Evolutionary conservation across 2,113 vertebrate species (phyloP).

Genomic region (Falcunculus frontatus): DNA sequence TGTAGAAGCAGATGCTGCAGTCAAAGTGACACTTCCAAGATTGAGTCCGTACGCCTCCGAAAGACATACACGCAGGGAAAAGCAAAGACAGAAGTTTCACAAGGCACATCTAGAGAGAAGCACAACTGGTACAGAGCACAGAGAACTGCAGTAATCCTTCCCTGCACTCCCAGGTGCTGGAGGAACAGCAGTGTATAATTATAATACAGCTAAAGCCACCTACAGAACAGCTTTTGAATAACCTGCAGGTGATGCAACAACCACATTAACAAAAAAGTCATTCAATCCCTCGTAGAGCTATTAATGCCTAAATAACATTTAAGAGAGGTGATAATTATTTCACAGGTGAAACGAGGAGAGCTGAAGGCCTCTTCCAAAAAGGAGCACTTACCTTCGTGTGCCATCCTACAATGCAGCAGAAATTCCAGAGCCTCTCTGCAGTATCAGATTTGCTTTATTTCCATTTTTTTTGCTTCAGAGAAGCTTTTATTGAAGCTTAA

Average conservation of each 20-base stretch:
- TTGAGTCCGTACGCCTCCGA: rapidly evolving
- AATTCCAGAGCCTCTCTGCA: neutral
- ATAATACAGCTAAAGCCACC: neutral
- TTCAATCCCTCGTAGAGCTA: neutral
- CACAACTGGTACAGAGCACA: rapidly evolving
- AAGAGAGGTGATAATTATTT: neutral
- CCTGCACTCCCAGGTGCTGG: neutral
- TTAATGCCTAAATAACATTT: neutral
- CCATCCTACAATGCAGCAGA: neutral
- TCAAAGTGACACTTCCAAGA: neutral
- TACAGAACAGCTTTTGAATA: neutral
- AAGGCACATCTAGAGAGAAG: neutral
- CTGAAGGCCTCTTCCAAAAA: neutral
- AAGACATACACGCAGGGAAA: neutral
- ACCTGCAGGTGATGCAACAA: neutral
- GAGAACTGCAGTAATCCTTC: neutral
- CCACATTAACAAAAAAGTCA: neutral
- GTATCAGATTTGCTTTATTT: neutral
- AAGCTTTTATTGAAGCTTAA: neutral
- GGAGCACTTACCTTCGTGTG: neutral
- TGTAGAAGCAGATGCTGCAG: neutral
- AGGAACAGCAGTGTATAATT: neutral
- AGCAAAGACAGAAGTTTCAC: neutral
- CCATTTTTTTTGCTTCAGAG: neutral
- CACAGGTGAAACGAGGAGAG: neutral